A percentile compares a stretch with the other conserved stretches of the same genome.
Evolutionary conservation across 2,888 invertebrate genomes (phyloP).

Genomic region (Athalia cordata): DNA sequence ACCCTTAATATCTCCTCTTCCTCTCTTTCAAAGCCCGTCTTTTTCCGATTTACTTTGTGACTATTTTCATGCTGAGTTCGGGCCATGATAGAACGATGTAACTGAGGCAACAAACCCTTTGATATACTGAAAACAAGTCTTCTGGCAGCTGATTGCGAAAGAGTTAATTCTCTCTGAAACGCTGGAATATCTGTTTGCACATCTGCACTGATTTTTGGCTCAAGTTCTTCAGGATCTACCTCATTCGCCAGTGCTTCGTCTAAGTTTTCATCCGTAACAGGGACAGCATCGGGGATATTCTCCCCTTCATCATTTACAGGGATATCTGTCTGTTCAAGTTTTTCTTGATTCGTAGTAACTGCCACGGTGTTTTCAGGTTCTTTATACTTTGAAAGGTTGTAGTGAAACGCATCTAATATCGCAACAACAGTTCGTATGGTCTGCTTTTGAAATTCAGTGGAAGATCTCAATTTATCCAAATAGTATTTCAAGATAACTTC

Average conservation of each 20-base stretch:
- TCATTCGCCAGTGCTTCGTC: constrained; percentile 65
- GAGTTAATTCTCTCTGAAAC: constrained; percentile 74
- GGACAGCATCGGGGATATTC: constrained; percentile 66
- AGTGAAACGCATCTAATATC: constrained; percentile 94
- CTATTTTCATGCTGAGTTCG: constrained; percentile 84
- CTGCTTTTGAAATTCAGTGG: constrained; percentile 88
- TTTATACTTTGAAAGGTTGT: constrained; percentile 84
- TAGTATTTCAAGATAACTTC: constrained; percentile 88
- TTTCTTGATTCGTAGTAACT: constrained; percentile 55
- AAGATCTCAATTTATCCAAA: constrained; percentile 83
- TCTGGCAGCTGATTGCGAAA: constrained; percentile 84
- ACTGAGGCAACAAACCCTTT: constrained; percentile 84
- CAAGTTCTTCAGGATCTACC: constrained; percentile 66
- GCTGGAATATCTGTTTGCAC: constrained; percentile 57
- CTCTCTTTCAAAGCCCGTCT: constrained; percentile 83
- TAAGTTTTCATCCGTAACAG: constrained; percentile 55
- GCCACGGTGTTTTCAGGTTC: constrained; percentile 57
- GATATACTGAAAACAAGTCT: constrained; percentile 84
- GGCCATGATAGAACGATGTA: constrained; percentile 84
- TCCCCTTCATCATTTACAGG: constrained; percentile 58
- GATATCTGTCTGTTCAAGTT: constrained; percentile 58
- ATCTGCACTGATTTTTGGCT: constrained; percentile 48
- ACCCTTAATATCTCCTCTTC: constrained; percentile 92
- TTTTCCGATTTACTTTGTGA: constrained; percentile 86
- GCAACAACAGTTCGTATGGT: constrained; percentile 84